Percentiles rank a stretch among this genome's conserved stretches.
phyloP scores from a whole-genome alignment of 2,113 vertebrate species.

The Cheirogaleus medius region DNA sequence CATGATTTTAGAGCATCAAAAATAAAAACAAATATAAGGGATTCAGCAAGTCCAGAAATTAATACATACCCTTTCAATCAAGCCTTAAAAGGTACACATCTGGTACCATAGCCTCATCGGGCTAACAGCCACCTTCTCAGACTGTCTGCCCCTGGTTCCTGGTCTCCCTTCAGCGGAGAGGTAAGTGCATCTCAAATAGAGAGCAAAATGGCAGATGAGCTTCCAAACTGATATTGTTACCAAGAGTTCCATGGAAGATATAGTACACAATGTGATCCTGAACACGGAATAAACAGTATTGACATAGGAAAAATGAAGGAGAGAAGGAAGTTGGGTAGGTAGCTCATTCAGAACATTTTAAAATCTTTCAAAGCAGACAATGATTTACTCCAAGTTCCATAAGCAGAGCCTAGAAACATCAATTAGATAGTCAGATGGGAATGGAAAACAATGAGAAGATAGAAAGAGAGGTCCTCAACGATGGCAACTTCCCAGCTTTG shows the following conservation, averaged over 20 bases:
- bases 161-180: neutral
- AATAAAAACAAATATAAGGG: neutral
- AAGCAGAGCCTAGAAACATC: neutral
- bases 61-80: neutral
- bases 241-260: neutral
- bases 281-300: neutral
- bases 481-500: neutral
- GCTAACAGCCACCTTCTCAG: neutral
- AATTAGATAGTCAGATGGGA: neutral
- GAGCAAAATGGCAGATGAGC: neutral
- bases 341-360: constrained; percentile 1
- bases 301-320: neutral
- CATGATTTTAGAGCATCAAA: neutral
- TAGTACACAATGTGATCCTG: neutral
- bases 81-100: neutral
- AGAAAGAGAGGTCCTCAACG: neutral
- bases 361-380: neutral
- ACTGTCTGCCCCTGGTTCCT: neutral
- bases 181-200: neutral
- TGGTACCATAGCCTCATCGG: neutral
- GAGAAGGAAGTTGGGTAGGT: neutral
- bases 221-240: neutral
- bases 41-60: neutral
- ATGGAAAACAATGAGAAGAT: neutral
- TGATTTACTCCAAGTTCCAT: neutral